A percentile compares a stretch with the other conserved stretches of the same genome.
These are phyloP conservation scores for Poecilus cupreus DNA, from an alignment of 2,888 invertebrate species.

Conservation along the genomic window DNA sequence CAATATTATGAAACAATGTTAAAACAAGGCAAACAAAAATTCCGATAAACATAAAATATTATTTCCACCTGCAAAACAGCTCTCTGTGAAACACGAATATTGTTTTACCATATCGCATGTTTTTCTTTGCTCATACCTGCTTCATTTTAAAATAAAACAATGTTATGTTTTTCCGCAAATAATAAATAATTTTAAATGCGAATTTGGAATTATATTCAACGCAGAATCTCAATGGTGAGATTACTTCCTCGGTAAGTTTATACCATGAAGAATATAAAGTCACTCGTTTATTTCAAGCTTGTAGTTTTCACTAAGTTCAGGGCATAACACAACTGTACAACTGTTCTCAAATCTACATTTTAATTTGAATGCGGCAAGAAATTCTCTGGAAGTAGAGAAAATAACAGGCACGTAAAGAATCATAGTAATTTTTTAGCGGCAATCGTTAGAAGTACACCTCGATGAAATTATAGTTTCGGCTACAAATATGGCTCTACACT, in stretches of 20 bases:
- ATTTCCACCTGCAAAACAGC: constrained; percentile 17
- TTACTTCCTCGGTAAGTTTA: constrained; percentile 34
- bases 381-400: constrained; percentile 42
- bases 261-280: constrained; percentile 2
- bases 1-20: constrained; percentile 27
- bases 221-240: constrained; percentile 6
- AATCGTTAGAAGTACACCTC: background rate
- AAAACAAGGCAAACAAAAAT: constrained; percentile 28
- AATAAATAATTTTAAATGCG: background rate
- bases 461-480: background rate
- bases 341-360: constrained; percentile 44
- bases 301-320: background rate
- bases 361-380: constrained; percentile 38
- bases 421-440: background rate
- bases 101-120: constrained; percentile 28
- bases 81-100: constrained; percentile 26
- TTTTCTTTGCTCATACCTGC: background rate
- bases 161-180: constrained; percentile 11
- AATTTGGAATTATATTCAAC: constrained; percentile 9
- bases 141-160: background rate
- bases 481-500: background rate
- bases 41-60: constrained; percentile 36
- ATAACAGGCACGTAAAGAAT: constrained; percentile 52
- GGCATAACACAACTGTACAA: background rate
- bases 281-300: background rate